Evolutionary conservation across 2,797 vertebrate genomes (phyloP), one percentile per base, ranked within the genome.

Genomic region (Coregonus ussuriensis): DNA sequence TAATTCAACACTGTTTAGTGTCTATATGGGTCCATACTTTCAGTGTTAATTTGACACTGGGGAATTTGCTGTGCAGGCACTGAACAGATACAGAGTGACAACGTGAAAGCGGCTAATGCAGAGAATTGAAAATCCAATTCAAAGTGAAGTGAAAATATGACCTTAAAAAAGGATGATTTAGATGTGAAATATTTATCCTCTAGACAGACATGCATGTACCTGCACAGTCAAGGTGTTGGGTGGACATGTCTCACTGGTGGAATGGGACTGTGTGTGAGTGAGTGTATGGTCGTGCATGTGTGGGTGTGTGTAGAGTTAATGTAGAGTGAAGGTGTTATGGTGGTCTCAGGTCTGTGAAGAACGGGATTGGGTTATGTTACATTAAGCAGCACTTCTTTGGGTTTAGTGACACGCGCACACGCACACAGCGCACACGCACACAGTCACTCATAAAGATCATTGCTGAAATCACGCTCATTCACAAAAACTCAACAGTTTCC

Each of bases 331-430:
- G 54, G n/a, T 67, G 66, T 78, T 72, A 82, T 78, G 63, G 74
- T 69, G 54, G 68, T 82, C 75, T 72, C 37, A 78, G 80, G 72
- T 87, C 86, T 79, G 71, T 66, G 75, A 74, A 79, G 77, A 82
- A 85, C 81, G 59, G 66, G 73, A 76, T 54, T 79, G 52, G 74
- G 16, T 54, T 62, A 82, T 75, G 75, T 41, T 82, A 79, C 71
- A 77, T 83, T 86, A 67, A 86, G 72, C 76, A 82, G 72, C 71
- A 79, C 79, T 72, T 75, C 77, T 81, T 82, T 82, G 74, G 75
- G 75, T 82, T 88, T 84, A 81, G 72, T 77, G 77, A 82, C 75
- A 25, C 25, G 53, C 51, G 51, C 51, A 59, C 51, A n/a, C 51
- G 72, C 31, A 52, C 29, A 56, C 51, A 41, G 14, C 51, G 72